These are phyloP conservation scores for Nezara viridula DNA, from an alignment of 2,888 invertebrate species.

Conservation along the genomic window DNA sequence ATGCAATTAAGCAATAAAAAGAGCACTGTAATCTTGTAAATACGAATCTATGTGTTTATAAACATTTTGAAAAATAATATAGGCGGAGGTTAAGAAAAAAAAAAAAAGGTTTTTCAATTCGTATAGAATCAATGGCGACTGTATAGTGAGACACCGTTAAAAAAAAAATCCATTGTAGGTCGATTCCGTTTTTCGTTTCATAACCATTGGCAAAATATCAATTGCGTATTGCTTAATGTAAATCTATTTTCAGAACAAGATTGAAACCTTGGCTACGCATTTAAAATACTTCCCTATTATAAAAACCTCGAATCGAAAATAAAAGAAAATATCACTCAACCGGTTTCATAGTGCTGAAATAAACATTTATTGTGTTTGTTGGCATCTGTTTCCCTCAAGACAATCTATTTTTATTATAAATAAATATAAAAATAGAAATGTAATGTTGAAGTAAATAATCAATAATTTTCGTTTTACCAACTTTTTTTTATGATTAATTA, in stretches of 20 bases:
- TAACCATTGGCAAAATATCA: neutral
- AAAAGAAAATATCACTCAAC: neutral
- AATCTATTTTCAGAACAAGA: constrained; percentile 9
- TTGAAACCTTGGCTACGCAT: constrained; percentile 29
- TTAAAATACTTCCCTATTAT: constrained; percentile 1
- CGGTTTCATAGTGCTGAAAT: neutral
- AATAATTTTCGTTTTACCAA: neutral
- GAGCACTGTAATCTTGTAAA: too few relatives aligned
- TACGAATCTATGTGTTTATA: too few relatives aligned
- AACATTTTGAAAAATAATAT: too few relatives aligned
- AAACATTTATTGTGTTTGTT: neutral
- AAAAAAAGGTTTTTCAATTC: neutral
- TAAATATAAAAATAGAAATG: neutral
- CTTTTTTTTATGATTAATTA: too few relatives aligned
- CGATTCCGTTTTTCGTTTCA: constrained; percentile 2
- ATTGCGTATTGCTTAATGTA: neutral
- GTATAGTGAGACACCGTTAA: neutral
- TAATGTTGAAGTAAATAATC: neutral
- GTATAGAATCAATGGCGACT: neutral
- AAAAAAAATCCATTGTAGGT: neutral
- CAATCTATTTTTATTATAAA: neutral
- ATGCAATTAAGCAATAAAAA: too few relatives aligned
- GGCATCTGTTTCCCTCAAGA: neutral
- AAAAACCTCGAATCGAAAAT: constrained; percentile 7
- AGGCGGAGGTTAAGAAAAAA: too few relatives aligned